Evolutionary conservation across 2,113 vertebrate genomes (phyloP).

Genomic region (Phasianus colchicus): DNA sequence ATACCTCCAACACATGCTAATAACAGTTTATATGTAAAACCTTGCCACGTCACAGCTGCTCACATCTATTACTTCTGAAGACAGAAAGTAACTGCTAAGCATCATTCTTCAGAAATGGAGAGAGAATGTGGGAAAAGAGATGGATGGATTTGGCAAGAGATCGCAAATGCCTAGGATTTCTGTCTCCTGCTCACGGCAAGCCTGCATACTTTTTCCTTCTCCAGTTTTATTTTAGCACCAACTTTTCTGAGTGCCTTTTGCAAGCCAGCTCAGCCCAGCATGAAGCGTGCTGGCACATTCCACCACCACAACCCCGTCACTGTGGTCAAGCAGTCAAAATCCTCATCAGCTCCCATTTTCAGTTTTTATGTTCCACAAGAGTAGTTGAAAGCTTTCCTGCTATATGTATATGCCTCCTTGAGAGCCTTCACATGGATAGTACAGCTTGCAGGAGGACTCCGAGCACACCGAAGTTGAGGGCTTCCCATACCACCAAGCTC

Average conservation of each 20-base stretch:
- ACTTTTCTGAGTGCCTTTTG: conserved; percentile 11
- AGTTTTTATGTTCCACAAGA: accelerated
- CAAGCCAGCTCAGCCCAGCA: neutral
- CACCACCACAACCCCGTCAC: neutral
- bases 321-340: neutral
- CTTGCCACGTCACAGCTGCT: conserved; percentile 46
- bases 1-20: conserved; percentile 31
- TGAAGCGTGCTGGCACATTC: neutral
- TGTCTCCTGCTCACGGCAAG: conserved; percentile 14
- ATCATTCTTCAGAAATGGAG: neutral
- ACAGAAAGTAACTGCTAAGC: conserved; percentile 39
- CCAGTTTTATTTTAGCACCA: conserved; percentile 39
- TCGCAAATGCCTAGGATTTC: neutral
- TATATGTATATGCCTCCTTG: neutral
- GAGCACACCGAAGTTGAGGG: neutral
- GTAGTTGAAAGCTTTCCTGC: neutral
- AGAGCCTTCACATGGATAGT: neutral
- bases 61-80: conserved; percentile 42
- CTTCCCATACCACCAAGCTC: neutral
- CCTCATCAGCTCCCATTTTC: neutral
- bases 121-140: conserved; percentile 52
- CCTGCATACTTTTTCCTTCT: conserved; percentile 9
- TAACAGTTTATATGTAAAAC: conserved; percentile 49
- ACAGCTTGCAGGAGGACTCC: neutral
- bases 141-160: conserved; percentile 51